Evolutionary conservation across 1,140 invertebrate genomes (phyloP).

Genomic region (Seison nebaliae): DNA sequence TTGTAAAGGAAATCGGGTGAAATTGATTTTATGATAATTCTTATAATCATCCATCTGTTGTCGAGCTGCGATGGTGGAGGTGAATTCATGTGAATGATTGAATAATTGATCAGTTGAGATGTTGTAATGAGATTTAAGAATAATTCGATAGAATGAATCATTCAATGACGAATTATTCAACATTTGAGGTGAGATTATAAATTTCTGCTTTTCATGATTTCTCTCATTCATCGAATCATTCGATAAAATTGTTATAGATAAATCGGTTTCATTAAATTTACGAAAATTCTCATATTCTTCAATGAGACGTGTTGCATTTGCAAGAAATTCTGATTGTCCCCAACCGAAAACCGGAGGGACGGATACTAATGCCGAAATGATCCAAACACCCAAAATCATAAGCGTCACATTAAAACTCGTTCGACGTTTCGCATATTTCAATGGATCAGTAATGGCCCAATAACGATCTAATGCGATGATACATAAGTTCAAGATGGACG

Average conservation of each 20-base stretch:
- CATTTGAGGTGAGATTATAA: too few relatives aligned
- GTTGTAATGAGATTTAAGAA: slow-evolving; percentile 3
- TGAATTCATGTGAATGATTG: background rate
- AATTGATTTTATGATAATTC: background rate
- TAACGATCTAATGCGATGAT: slow-evolving; percentile 53
- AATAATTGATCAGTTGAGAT: background rate
- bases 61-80: too few relatives aligned
- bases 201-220: too few relatives aligned
- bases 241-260: too few relatives aligned
- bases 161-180: too few relatives aligned
- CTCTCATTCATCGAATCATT: too few relatives aligned
- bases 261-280: too few relatives aligned
- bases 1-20: background rate
- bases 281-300: background rate
- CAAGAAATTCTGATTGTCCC: background rate
- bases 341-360: slow-evolving; percentile 3
- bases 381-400: slow-evolving; percentile 70
- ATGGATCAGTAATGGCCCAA: slow-evolving; percentile 76
- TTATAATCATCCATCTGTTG: background rate
- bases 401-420: slow-evolving; percentile 62
- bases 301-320: background rate
- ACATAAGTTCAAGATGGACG: slow-evolving; percentile 77
- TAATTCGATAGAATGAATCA: too few relatives aligned
- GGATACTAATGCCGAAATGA: slow-evolving; percentile 20
- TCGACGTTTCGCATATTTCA: slow-evolving; percentile 79